Evolutionary conservation across 1,140 invertebrate species (phyloP).

Genomic region (Batillaria attramentaria): DNA sequence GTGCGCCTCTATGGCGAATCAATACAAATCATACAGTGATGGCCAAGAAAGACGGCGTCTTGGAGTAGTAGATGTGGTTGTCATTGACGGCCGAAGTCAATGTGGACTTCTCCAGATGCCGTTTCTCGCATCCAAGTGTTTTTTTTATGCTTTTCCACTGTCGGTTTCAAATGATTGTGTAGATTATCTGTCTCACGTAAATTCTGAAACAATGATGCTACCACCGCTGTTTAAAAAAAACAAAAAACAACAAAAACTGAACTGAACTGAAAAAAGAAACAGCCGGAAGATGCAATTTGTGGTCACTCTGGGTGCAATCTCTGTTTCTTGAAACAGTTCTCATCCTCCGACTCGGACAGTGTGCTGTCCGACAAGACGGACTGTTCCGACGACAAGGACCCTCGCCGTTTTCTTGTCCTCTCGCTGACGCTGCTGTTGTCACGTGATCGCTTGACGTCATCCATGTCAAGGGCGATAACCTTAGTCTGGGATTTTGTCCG

Average conservation of each 20-base stretch:
- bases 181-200: too few species aligned
- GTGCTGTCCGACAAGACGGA: neutral
- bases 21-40: too few species aligned
- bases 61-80: neutral
- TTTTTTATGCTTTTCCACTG: too few species aligned
- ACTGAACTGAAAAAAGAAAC: neutral
- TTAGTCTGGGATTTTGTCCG: neutral
- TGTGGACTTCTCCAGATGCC: too few species aligned
- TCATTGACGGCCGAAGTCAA: neutral
- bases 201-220: neutral
- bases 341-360: constrained; percentile 13
- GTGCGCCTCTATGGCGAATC: too few species aligned
- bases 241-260: neutral
- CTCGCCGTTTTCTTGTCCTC: neutral
- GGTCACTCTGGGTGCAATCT: neutral
- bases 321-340: neutral
- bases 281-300: neutral
- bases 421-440: neutral
- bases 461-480: neutral
- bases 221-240: neutral
- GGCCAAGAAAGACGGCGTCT: neutral
- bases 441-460: neutral
- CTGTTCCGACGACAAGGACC: constrained; percentile 16
- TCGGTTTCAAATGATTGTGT: too few species aligned
- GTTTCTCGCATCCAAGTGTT: too few species aligned